phyloP scores from a whole-genome alignment of 2,888 invertebrate species.

The Tridacna gigas region DNA sequence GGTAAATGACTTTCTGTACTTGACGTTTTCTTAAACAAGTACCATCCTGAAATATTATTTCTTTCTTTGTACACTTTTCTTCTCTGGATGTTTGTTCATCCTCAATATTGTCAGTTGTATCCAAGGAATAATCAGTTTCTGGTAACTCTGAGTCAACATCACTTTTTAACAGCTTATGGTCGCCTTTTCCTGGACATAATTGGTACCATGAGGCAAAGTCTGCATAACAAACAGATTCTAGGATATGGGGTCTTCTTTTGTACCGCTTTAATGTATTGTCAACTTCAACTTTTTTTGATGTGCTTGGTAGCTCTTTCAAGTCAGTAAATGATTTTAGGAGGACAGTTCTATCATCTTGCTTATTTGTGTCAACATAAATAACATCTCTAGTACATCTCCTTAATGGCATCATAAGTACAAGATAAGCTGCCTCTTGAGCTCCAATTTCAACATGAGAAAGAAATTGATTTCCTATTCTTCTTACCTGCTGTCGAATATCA shows the following conservation, averaged over 20 bases:
- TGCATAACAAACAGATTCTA: not conserved
- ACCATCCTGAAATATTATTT: too few species aligned
- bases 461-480: conserved; percentile 60
- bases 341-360: not conserved
- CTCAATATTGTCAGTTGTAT: not conserved
- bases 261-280: conserved; percentile 14
- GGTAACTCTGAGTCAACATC: not conserved
- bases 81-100: too few species aligned
- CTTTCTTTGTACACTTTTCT: not conserved
- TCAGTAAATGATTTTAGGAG: not conserved
- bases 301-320: not conserved
- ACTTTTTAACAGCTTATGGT: not conserved
- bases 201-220: not conserved
- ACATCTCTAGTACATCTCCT: conserved; percentile 36
- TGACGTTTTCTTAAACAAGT: not conserved
- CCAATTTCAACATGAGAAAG: conserved; percentile 55
- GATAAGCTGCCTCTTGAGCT: conserved; percentile 63
- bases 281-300: not conserved
- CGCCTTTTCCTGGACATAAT: not conserved
- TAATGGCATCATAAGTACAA: conserved; percentile 56
- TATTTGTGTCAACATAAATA: conserved; percentile 44
- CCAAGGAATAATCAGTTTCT: not conserved
- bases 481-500: conserved; percentile 55
- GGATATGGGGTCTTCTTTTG: not conserved
- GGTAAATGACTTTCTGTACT: conserved; percentile 14